Evolutionary conservation across 2,797 vertebrate genomes (phyloP).

Genomic region (Orestias chungarensis): DNA sequence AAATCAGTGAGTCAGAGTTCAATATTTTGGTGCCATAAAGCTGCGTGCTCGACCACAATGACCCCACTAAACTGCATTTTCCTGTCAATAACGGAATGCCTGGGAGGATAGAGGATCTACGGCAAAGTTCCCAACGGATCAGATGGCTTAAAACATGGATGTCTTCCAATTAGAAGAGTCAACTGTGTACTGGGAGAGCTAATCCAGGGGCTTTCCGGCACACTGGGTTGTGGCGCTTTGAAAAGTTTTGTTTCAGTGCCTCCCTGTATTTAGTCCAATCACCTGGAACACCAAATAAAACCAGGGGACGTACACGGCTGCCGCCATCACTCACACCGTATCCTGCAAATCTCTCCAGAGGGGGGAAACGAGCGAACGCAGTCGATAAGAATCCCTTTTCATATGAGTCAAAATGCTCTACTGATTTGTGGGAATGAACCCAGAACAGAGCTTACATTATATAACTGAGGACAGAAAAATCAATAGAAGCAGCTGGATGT

Average conservation of each 20-base stretch:
- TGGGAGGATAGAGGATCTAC: slow-evolving; percentile 49
- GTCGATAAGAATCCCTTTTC: slow-evolving; percentile 81
- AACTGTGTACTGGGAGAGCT: slow-evolving; percentile 68
- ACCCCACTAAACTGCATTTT: slow-evolving; percentile 48
- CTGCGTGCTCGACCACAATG: slow-evolving; percentile 30
- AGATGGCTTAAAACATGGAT: slow-evolving; percentile 59
- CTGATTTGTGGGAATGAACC: slow-evolving; percentile 77
- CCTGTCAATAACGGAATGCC: slow-evolving; percentile 43
- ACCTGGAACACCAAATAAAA: slow-evolving; percentile 65
- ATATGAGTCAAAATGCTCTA: slow-evolving; percentile 71
- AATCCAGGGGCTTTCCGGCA: slow-evolving; percentile 70
- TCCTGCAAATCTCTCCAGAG: slow-evolving; percentile 68
- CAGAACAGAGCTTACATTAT: slow-evolving; percentile 81
- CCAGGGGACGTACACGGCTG: slow-evolving; percentile 29
- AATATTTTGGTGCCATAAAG: slow-evolving; percentile 22
- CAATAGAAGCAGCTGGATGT: slow-evolving; percentile 81
- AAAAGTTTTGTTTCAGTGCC: slow-evolving; percentile 72
- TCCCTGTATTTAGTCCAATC: slow-evolving; percentile 69
- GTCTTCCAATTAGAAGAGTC: slow-evolving; percentile 74
- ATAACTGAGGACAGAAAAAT: slow-evolving; percentile 85
- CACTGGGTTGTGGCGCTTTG: slow-evolving; percentile 65
- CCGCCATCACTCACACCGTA: slow-evolving; percentile 40
- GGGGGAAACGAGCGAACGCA: slow-evolving; percentile 63
- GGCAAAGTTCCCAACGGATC: slow-evolving; percentile 67
- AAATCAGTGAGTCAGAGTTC: not conserved